Conservation (phyloP, 2,797 vertebrate species). For the Sphenopsis melanotis region DNA sequence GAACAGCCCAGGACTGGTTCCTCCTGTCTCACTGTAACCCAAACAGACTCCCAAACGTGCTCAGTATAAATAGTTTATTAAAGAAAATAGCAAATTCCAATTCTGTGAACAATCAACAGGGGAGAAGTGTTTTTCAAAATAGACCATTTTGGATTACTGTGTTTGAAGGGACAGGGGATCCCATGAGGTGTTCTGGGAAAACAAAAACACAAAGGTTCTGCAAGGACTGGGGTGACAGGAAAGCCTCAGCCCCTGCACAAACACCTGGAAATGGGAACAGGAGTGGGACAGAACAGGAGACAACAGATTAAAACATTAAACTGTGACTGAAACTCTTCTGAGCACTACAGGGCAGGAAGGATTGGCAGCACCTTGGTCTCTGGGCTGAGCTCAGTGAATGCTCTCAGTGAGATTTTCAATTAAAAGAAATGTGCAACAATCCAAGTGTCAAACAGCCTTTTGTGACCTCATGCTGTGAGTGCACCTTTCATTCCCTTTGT, state of each 20-base stretch:
- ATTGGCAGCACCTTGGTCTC: background rate
- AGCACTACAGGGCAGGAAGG: background rate
- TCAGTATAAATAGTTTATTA: conserved; percentile 59
- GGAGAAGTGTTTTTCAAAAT: background rate
- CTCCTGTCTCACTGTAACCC: background rate
- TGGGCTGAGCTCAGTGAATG: background rate
- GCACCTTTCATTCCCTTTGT: background rate
- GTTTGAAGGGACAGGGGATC: background rate
- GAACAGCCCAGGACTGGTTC: background rate
- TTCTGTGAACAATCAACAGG: background rate
- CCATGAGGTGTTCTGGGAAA: background rate
- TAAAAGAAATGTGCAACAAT: background rate
- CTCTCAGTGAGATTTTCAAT: background rate
- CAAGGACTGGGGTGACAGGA: accelerated
- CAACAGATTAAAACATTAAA: background rate
- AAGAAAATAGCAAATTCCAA: conserved; percentile 37
- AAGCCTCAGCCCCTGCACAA: background rate
- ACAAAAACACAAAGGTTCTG: background rate
- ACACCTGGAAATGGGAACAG: background rate
- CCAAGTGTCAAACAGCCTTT: background rate
- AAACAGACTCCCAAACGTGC: background rate
- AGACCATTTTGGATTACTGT: accelerated
- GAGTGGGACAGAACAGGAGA: background rate
- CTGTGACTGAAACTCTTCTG: background rate
- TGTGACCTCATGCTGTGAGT: background rate